Conservation (phyloP, 1,140 invertebrate genomes). For the Lepidurus packardi region DNA sequence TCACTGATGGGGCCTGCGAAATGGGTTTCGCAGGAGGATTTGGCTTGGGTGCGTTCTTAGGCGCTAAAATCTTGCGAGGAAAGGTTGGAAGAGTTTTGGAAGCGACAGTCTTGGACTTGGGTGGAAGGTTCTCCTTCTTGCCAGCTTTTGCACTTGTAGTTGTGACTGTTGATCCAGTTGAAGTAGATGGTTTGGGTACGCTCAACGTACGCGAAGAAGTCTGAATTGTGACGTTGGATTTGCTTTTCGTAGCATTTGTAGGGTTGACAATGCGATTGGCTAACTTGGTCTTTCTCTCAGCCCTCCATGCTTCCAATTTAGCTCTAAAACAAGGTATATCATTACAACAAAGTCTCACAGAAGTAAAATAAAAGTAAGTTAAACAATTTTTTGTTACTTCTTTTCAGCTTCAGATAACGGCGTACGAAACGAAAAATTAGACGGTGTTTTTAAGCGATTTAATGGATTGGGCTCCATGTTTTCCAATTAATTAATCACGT, state of each 20-base stretch:
- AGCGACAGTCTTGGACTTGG: background rate
- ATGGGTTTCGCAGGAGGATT: background rate
- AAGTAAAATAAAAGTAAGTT: background rate
- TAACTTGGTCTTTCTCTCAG: background rate
- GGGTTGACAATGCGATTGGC: background rate
- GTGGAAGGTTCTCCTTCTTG: no score
- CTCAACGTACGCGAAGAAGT: background rate
- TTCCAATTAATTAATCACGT: background rate
- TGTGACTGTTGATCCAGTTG: no score
- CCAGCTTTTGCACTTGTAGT: no score
- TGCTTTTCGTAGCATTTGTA: background rate
- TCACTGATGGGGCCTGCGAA: background rate
- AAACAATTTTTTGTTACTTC: background rate
- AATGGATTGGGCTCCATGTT: background rate
- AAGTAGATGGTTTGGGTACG: background rate
- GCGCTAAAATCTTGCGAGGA: no score
- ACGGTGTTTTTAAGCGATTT: background rate
- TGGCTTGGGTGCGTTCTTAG: background rate
- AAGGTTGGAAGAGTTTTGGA: background rate
- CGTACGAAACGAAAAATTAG: background rate
- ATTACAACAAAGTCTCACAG: background rate
- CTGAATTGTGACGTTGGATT: background rate
- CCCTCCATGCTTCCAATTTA: background rate
- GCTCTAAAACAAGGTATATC: background rate
- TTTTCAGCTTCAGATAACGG: background rate